A percentile compares a stretch with the other conserved stretches of the same genome.
These are phyloP conservation scores for Acleris emargana DNA, from an alignment of 2,888 invertebrate species.

Conservation along the genomic window DNA sequence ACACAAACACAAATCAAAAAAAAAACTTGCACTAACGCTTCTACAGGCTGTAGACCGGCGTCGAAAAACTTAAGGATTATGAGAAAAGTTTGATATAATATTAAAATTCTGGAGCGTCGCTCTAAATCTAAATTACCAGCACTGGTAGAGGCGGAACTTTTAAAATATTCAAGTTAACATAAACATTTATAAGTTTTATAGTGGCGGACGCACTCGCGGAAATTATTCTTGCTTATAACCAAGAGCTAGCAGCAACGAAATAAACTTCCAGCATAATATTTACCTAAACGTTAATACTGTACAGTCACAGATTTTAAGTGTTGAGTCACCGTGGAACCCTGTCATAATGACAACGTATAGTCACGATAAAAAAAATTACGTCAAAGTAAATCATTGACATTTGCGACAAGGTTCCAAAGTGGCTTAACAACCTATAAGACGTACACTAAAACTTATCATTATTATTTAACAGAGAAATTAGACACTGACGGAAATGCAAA, in stretches of 20 bases:
- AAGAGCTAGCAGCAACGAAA: constrained; percentile 36
- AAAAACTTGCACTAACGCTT: not conserved
- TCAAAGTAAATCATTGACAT: too few relatives aligned
- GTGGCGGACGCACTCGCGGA: constrained; percentile 35
- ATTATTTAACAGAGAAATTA: too few relatives aligned
- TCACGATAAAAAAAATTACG: too few relatives aligned
- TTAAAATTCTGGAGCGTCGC: constrained; percentile 17
- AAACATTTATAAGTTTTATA: constrained; percentile 35
- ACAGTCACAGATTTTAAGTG: not conserved
- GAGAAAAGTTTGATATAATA: constrained; percentile 32
- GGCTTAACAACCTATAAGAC: too few relatives aligned
- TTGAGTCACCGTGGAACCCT: too few relatives aligned
- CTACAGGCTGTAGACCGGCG: constrained; percentile 5
- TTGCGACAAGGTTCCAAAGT: too few relatives aligned
- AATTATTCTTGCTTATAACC: constrained; percentile 45
- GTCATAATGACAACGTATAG: too few relatives aligned
- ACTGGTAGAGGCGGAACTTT: constrained; percentile 14
- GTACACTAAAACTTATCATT: too few relatives aligned
- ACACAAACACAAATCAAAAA: too few relatives aligned
- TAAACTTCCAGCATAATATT: constrained; percentile 53
- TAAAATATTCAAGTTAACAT: constrained; percentile 35
- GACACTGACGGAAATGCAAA: too few relatives aligned
- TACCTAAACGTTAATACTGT: constrained; percentile 17
- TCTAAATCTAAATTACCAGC: constrained; percentile 7
- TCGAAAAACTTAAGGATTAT: constrained; percentile 23